These are phyloP conservation scores for Agriopis marginaria DNA, from an alignment of 2,888 invertebrate species.

Conservation along the genomic window DNA sequence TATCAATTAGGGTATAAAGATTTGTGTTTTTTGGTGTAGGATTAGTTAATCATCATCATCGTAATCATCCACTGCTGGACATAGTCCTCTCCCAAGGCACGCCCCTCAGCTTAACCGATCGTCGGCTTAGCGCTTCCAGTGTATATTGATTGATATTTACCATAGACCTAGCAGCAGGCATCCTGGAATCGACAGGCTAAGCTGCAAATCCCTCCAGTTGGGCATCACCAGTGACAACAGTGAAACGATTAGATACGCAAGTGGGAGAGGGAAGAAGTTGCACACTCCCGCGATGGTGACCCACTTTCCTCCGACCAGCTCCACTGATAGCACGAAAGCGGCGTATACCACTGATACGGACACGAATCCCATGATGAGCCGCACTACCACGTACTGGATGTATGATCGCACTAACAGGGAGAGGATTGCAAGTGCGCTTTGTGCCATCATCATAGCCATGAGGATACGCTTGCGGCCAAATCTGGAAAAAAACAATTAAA, in stretches of 20 bases:
- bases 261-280: constrained; percentile 92
- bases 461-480: constrained; percentile 92
- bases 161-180: constrained; percentile 89
- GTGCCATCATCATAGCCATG: constrained; percentile 89
- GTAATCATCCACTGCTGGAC: neutral
- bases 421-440: constrained; percentile 89
- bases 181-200: constrained; percentile 91
- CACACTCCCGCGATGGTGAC: constrained; percentile 93
- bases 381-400: constrained; percentile 89
- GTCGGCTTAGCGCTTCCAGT: neutral
- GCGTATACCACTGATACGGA: constrained; percentile 94
- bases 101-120: neutral
- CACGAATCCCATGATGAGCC: constrained; percentile 90
- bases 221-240: constrained; percentile 90
- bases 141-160: constrained; percentile 71
- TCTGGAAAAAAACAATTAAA: constrained; percentile 58
- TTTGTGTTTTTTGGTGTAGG: too few species aligned
- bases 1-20: too few species aligned
- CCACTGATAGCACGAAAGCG: constrained; percentile 92
- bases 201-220: constrained; percentile 90
- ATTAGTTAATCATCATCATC: neutral
- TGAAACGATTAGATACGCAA: constrained; percentile 91
- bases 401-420: constrained; percentile 90
- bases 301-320: constrained; percentile 93
- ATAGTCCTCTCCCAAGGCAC: too few species aligned